Evolutionary conservation across 2,888 invertebrate genomes (phyloP).

Genomic region (Acronicta alni): DNA sequence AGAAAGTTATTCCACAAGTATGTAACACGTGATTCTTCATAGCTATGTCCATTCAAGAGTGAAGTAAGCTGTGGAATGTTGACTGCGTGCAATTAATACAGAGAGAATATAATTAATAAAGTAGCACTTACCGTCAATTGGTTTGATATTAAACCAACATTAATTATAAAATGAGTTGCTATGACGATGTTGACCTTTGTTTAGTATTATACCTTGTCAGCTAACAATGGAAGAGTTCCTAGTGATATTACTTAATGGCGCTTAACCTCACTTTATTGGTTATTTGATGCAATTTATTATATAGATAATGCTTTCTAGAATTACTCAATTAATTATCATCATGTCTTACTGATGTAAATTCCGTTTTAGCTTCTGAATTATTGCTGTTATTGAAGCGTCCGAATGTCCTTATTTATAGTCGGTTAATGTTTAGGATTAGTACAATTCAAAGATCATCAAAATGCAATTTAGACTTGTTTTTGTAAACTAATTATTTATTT

Average conservation of each 20-base stretch:
- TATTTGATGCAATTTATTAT: not conserved
- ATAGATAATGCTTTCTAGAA: no score
- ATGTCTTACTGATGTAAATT: not conserved
- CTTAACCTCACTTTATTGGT: not conserved
- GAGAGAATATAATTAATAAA: slow-evolving; percentile 23
- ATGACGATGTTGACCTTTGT: slow-evolving; percentile 7
- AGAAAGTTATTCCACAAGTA: not conserved
- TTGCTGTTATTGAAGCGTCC: no score
- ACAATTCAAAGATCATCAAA: no score
- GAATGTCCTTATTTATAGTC: no score
- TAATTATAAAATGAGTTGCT: slow-evolving; percentile 6
- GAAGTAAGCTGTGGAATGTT: slow-evolving; percentile 19
- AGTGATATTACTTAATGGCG: not conserved
- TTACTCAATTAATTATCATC: not conserved
- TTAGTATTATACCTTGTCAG: slow-evolving; percentile 13
- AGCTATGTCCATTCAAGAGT: slow-evolving; percentile 12
- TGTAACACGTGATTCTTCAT: slow-evolving; percentile 11
- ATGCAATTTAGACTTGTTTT: no score
- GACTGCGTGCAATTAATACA: slow-evolving; percentile 21
- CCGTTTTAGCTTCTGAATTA: no score
- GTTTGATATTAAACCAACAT: slow-evolving; percentile 25
- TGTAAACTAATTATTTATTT: no score
- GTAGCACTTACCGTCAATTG: slow-evolving; percentile 22
- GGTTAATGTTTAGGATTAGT: no score
- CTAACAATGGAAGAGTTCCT: slow-evolving; percentile 18